These are phyloP conservation scores for Dusona sp. DNA, from an alignment of 2,888 invertebrate species.

Conservation along the genomic window DNA sequence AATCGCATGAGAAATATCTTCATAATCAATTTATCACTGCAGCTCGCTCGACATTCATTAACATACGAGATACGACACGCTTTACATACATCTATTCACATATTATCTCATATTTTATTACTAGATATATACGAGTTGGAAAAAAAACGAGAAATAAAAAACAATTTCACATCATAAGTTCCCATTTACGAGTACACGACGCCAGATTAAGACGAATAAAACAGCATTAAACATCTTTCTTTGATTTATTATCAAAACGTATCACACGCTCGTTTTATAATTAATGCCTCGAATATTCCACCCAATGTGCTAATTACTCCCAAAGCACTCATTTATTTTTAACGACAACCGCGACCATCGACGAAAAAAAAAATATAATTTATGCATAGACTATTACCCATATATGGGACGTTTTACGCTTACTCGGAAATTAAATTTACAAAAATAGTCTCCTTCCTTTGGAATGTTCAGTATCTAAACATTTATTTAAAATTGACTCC, in stretches of 20 bases:
- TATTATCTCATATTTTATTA: conserved; percentile 28
- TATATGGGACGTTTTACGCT: neutral
- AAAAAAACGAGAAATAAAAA: conserved; percentile 7
- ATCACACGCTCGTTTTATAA: conserved; percentile 48
- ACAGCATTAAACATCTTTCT: conserved; percentile 47
- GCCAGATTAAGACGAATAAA: conserved; percentile 56
- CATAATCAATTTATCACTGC: conserved; percentile 84
- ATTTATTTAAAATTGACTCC: too few relatives aligned
- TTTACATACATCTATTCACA: conserved; percentile 1
- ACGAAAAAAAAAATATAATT: conserved; percentile 7
- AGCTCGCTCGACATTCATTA: conserved; percentile 81
- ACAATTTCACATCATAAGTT: conserved; percentile 27
- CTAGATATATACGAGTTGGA: neutral
- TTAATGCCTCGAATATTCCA: conserved; percentile 63
- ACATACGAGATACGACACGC: conserved; percentile 74
- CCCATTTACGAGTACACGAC: conserved; percentile 2
- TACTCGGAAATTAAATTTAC: neutral
- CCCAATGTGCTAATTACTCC: conserved; percentile 67
- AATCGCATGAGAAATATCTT: conserved; percentile 68
- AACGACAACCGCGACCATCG: conserved; percentile 35
- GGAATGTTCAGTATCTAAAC: neutral
- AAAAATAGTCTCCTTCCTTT: neutral
- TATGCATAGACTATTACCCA: neutral
- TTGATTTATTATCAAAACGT: conserved; percentile 30
- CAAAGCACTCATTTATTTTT: conserved; percentile 68